These are phyloP conservation scores for Lagopus muta DNA, from an alignment of 2,113 vertebrate genomes.

Conservation along the genomic window DNA sequence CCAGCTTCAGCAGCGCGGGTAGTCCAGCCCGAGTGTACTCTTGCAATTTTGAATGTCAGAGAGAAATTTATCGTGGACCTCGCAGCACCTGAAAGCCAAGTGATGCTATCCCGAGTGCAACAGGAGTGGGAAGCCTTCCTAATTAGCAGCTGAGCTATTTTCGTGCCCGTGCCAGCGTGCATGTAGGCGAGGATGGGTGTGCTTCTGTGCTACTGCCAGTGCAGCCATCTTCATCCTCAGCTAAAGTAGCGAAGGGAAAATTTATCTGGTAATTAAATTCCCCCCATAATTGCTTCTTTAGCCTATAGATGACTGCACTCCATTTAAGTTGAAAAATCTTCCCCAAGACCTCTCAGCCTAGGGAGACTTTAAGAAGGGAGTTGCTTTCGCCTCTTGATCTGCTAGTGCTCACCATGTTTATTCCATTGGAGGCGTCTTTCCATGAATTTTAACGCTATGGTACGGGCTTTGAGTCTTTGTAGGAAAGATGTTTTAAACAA, in stretches of 20 bases:
- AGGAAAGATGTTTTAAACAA: not conserved
- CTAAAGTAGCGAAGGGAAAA: conserved; percentile 49
- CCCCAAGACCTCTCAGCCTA: conserved; percentile 40
- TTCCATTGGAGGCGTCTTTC: not conserved
- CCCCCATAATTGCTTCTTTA: conserved; percentile 71
- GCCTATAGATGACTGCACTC: conserved; percentile 71
- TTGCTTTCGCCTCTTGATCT: not conserved
- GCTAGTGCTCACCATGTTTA: not conserved
- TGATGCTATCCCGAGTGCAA: not conserved
- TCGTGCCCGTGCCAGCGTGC: not conserved
- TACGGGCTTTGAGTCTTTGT: not conserved
- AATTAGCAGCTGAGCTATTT: not conserved
- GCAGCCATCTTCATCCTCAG: conserved; percentile 52
- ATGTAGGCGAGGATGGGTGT: fast-evolving
- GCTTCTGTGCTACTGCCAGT: not conserved
- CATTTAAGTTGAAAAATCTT: conserved; percentile 77
- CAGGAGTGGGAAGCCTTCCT: not conserved
- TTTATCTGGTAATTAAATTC: conserved; percentile 75
- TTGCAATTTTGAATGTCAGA: not conserved
- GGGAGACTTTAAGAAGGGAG: conserved; percentile 43
- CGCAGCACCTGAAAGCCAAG: not conserved
- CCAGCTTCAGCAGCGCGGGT: not conserved
- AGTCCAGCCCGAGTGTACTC: not conserved
- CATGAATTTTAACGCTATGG: not conserved
- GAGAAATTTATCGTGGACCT: not conserved